A percentile compares a stretch with the other conserved stretches of the same genome.
Conservation (phyloP, 2,113 vertebrate species). For the Panthera tigris region DNA sequence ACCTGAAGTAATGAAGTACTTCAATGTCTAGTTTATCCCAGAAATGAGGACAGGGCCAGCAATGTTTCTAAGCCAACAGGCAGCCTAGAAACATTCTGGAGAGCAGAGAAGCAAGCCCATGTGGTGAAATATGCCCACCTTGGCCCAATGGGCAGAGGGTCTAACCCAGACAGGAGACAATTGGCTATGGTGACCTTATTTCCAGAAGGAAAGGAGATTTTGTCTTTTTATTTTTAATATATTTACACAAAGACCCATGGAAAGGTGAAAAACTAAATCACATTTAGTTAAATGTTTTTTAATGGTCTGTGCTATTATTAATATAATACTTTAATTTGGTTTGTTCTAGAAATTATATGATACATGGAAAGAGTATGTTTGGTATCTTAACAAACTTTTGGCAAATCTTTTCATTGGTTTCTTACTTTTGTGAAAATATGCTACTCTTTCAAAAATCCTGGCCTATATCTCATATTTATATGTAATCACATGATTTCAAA, state of each 20-base stretch:
- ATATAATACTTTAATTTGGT: neutral
- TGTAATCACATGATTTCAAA: neutral
- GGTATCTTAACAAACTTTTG: neutral
- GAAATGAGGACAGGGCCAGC: constrained; percentile 27
- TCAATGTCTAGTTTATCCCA: neutral
- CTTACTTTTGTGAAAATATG: neutral
- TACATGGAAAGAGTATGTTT: neutral
- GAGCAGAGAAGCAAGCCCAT: neutral
- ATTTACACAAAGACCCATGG: neutral
- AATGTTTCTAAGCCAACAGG: neutral
- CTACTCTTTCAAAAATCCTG: neutral
- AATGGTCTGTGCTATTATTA: neutral
- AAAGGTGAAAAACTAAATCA: neutral
- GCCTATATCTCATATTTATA: neutral
- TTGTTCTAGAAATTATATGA: neutral
- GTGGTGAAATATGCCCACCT: neutral
- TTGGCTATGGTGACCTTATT: neutral
- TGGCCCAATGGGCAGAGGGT: accelerated
- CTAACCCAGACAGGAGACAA: neutral
- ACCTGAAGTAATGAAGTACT: constrained; percentile 12
- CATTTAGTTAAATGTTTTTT: neutral
- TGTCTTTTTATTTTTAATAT: neutral
- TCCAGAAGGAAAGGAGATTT: neutral
- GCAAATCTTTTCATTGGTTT: neutral
- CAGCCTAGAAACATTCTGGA: neutral